phyloP scores from a whole-genome alignment of 2,888 invertebrate species.

The Galerucella nymphaeae region DNA sequence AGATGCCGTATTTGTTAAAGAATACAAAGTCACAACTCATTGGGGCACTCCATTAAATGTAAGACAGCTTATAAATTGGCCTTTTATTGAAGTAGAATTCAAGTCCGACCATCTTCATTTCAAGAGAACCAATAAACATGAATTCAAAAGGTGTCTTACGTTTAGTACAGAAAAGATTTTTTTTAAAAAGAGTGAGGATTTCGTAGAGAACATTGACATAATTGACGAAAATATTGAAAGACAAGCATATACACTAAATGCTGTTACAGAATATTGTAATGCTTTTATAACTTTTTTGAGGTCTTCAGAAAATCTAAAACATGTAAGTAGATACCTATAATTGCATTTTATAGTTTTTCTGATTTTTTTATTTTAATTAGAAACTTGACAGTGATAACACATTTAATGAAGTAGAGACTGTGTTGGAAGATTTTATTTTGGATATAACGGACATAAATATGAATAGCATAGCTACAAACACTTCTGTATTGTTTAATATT shows the following conservation, averaged over 20 bases:
- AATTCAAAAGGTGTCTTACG: conserved; percentile 39
- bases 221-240: conserved; percentile 34
- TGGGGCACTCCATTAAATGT: conserved; percentile 30
- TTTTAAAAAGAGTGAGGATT: conserved; percentile 34
- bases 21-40: conserved; percentile 33
- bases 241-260: conserved; percentile 39
- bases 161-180: conserved; percentile 39
- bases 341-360: neutral
- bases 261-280: conserved; percentile 38
- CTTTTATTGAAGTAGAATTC: conserved; percentile 40
- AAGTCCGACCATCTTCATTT: conserved; percentile 39
- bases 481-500: conserved; percentile 40
- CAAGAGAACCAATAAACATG: conserved; percentile 39
- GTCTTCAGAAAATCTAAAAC: conserved; percentile 13
- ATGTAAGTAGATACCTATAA: conserved; percentile 30
- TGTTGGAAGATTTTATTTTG: conserved; percentile 39
- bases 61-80: conserved; percentile 43
- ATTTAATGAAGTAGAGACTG: conserved; percentile 30
- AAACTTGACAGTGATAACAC: conserved; percentile 4
- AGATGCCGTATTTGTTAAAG: conserved; percentile 39
- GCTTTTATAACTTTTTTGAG: conserved; percentile 31
- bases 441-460: conserved; percentile 40
- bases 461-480: conserved; percentile 44
- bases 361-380: conserved; percentile 19
- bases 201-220: conserved; percentile 40